Evolutionary conservation across 2,888 invertebrate genomes (phyloP).

Genomic region (Lasioglossum malachurum): DNA sequence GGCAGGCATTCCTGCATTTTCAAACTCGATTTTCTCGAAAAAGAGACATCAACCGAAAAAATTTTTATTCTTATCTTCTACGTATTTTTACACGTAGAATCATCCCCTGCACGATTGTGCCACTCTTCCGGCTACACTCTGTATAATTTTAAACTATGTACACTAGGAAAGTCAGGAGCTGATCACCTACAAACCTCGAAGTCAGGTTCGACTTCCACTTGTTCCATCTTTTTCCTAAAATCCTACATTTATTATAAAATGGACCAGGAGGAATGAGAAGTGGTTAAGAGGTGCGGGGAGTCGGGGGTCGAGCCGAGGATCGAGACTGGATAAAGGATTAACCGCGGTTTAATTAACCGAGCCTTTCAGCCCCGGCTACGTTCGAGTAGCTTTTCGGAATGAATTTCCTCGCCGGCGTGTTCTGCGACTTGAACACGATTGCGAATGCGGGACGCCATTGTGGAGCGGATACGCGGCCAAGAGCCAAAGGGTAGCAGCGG

Average conservation of each 20-base stretch:
- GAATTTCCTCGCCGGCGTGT: constrained; percentile 61
- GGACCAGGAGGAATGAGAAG: not conserved
- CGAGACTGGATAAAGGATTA: constrained; percentile 64
- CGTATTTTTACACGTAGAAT: not conserved
- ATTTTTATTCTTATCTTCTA: not conserved
- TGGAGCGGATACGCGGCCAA: not conserved
- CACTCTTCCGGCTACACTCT: not conserved
- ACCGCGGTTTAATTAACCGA: constrained; percentile 72
- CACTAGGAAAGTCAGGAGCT: not conserved
- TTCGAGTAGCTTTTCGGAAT: constrained; percentile 60
- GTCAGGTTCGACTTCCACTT: not conserved
- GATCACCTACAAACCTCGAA: not conserved
- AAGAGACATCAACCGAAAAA: not conserved
- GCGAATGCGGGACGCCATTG: not conserved
- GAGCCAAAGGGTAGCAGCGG: constrained; percentile 5
- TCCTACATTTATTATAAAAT: constrained; percentile 8
- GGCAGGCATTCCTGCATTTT: too few relatives aligned
- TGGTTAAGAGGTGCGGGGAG: constrained; percentile 6
- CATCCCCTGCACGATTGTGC: too few relatives aligned
- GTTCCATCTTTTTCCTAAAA: not conserved
- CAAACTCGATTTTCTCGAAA: not conserved
- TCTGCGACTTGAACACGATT: not conserved
- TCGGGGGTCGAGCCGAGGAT: constrained; percentile 34
- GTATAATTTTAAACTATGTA: not conserved
- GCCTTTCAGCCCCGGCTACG: constrained; percentile 54